These are phyloP conservation scores for Sisyra nigra DNA, from an alignment of 2,888 invertebrate species.

Conservation along the genomic window DNA sequence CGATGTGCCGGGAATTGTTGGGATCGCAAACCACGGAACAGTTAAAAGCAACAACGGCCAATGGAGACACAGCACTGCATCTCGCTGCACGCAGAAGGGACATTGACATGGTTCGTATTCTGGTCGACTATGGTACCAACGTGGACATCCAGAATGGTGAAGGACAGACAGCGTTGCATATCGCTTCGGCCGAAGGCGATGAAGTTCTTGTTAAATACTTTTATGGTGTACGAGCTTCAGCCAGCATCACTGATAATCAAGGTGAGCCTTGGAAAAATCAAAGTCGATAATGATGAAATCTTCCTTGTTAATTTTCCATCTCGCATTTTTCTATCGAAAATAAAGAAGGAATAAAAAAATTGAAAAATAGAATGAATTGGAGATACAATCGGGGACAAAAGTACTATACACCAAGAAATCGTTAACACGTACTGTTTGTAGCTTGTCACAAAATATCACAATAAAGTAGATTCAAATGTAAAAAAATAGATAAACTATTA, in stretches of 20 bases:
- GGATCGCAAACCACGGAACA: slow-evolving; percentile 78
- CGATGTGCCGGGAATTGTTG: slow-evolving; percentile 86
- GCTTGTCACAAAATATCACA: too few species aligned
- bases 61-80: slow-evolving; percentile 89
- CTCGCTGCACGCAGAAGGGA: slow-evolving; percentile 85
- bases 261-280: too few species aligned
- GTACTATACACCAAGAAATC: too few species aligned
- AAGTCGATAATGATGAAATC: too few species aligned
- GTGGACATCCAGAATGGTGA: slow-evolving; percentile 88
- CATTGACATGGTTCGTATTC: slow-evolving; percentile 80
- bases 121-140: slow-evolving; percentile 82
- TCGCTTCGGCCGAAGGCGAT: slow-evolving; percentile 92
- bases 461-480: too few species aligned
- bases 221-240: slow-evolving; percentile 86
- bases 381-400: too few species aligned
- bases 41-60: slow-evolving; percentile 64
- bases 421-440: too few species aligned
- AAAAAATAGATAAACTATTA: too few species aligned
- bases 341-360: too few species aligned
- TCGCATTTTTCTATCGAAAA: too few species aligned
- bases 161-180: slow-evolving; percentile 88
- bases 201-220: slow-evolving; percentile 90
- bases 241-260: slow-evolving; percentile 87
- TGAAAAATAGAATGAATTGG: too few species aligned
- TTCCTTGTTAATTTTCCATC: too few species aligned